A percentile compares a stretch with the other conserved stretches of the same genome.
phyloP scores from a whole-genome alignment of 2,797 vertebrate genomes.

The Acestrorhynchus altus region DNA sequence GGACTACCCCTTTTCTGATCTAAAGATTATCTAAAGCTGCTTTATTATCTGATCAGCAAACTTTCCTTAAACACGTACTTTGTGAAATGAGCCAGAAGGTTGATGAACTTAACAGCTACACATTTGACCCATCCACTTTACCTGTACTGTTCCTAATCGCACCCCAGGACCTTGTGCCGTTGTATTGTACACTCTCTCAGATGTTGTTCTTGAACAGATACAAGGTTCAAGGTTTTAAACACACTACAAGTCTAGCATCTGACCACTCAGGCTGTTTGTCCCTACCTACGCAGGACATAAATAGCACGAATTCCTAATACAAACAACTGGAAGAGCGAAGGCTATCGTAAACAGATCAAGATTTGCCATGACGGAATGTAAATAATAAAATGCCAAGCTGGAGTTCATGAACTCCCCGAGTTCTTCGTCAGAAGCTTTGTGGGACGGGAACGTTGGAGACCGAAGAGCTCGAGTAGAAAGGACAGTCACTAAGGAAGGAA shows the following conservation, averaged over 20 bases:
- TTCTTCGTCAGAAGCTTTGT: neutral
- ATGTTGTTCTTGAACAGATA: neutral
- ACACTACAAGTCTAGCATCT: neutral
- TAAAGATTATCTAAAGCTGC: too few relatives aligned
- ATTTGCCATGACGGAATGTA: conserved; percentile 24
- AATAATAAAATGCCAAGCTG: conserved; percentile 33
- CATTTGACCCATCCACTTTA: too few relatives aligned
- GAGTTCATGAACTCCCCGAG: conserved; percentile 30
- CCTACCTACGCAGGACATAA: conserved; percentile 12
- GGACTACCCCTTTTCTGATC: too few relatives aligned
- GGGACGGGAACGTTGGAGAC: neutral
- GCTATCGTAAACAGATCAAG: conserved; percentile 18
- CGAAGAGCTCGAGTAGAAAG: neutral
- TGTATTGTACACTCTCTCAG: neutral
- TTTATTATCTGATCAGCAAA: too few relatives aligned
- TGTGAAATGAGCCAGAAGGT: too few relatives aligned
- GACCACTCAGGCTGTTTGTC: neutral
- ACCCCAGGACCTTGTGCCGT: neutral
- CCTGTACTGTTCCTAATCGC: too few relatives aligned
- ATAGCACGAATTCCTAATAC: conserved; percentile 8
- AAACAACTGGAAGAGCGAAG: conserved; percentile 21
- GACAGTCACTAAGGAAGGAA: neutral
- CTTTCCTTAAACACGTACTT: too few relatives aligned
- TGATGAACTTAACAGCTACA: too few relatives aligned
- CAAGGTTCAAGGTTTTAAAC: neutral